Percentiles rank a stretch among this genome's conserved stretches.
These are phyloP conservation scores for Psammodynastes pulverulentus DNA, from an alignment of 2,113 vertebrate species.

Conservation along the genomic window DNA sequence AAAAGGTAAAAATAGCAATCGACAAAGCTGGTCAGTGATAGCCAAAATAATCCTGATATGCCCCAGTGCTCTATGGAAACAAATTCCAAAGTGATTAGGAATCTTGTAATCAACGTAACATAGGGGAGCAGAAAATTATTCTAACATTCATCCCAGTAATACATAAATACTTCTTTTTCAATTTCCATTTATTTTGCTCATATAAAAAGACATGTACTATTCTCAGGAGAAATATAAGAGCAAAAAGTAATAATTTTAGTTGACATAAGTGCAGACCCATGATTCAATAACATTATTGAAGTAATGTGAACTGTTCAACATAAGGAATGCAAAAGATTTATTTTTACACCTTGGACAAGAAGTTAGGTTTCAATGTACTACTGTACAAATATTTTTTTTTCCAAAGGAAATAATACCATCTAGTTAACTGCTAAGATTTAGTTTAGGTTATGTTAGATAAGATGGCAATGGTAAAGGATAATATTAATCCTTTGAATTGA, in stretches of 20 bases:
- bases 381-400: background rate
- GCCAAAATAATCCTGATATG: background rate
- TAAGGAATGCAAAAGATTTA: background rate
- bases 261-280: constrained; percentile 22
- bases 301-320: background rate
- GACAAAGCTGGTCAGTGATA: background rate
- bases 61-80: background rate
- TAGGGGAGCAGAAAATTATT: background rate
- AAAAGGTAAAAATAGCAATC: background rate
- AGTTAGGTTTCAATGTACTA: background rate
- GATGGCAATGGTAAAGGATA: background rate
- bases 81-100: background rate
- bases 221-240: constrained; percentile 8
- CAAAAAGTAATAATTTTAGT: constrained; percentile 19
- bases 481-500: background rate
- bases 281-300: background rate
- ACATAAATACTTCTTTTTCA: background rate
- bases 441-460: background rate
- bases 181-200: background rate
- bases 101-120: background rate
- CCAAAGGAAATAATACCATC: background rate
- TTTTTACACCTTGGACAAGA: background rate
- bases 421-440: background rate
- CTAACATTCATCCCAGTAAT: background rate
- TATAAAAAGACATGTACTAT: background rate